Evolutionary conservation across 2,888 invertebrate genomes (phyloP), one percentile per base, ranked within the genome.

Genomic region (Ypsolopha sequella): DNA sequence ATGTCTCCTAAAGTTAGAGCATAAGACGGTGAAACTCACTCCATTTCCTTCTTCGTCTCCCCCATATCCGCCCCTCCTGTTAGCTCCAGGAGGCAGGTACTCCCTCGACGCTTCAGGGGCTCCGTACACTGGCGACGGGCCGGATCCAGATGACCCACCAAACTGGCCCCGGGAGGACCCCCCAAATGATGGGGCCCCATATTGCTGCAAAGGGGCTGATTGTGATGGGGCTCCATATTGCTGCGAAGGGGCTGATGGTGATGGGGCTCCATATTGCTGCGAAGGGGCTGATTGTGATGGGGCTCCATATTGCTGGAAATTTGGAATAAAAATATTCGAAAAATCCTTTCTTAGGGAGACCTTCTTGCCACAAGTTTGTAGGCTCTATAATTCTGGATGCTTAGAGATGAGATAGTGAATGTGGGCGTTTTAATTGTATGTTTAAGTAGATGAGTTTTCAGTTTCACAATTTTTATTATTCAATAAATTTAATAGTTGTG

Each of bases 1-100:
- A 4, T 4, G 24, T 24, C 24, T 24, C 24, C 4, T 3, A 24
- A 24, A 24, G 24, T 24, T 24, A 24, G 24, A 6, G 41, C n/a
- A 7, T 6, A 38, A 24, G 10, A 41, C 4, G 10, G 36, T n/a
- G n/a, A 3, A 3, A 64, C 73, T 66, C 53, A 81, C 82, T 33
- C 70, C 71, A 53, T 72, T 79, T 60, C 67, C 66, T 1, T 66
- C 76, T 36, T 80, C 80, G 13, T 76, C 77, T 14, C 64, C 70
- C 1, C 57, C 60, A 44, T 71, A 71, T 33, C 65, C 60, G 0
- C 63, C 58, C 52, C 53, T 50, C n/a, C 59, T 56, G 9, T 62
- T 62, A 7, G 59, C 58, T 7, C 67, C 69, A 48, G 75, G 60
- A 6, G 58, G 57, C 4, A 60, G 62, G 53, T 63, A 64, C 52